phyloP scores from a whole-genome alignment of 2,113 vertebrate species.

The Scortum barcoo region DNA sequence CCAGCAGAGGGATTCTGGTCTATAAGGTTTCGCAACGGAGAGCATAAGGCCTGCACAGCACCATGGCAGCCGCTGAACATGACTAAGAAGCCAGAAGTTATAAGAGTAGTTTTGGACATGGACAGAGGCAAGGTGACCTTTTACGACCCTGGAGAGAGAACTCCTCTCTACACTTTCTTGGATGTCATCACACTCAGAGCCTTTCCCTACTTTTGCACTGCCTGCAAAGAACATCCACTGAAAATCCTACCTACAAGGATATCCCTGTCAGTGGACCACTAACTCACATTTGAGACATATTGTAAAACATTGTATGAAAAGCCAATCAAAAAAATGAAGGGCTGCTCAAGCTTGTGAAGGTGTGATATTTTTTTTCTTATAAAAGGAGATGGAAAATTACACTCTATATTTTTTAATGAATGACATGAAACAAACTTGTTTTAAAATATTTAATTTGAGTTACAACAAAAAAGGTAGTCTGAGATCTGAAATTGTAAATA shows the following conservation, averaged over 20 bases:
- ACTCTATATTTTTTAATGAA: conserved; percentile 21
- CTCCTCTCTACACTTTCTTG: conserved; percentile 82
- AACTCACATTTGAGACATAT: neutral
- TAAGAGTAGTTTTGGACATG: conserved; percentile 84
- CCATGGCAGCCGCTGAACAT: conserved; percentile 84
- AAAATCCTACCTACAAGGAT: conserved; percentile 76
- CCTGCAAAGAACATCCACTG: conserved; percentile 84
- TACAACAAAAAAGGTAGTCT: conserved; percentile 50
- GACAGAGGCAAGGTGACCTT: conserved; percentile 84
- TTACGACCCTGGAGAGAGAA: conserved; percentile 79
- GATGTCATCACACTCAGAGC: conserved; percentile 71
- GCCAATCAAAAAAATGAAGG: neutral
- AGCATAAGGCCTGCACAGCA: conserved; percentile 86
- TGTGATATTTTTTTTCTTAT: neutral
- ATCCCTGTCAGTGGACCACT: conserved; percentile 70
- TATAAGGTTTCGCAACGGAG: conserved; percentile 84
- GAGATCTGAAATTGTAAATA: conserved; percentile 45
- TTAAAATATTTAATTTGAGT: conserved; percentile 75
- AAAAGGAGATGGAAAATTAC: neutral
- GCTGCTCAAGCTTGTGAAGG: neutral
- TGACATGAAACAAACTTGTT: conserved; percentile 30
- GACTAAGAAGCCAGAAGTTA: conserved; percentile 71
- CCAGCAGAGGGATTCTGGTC: conserved; percentile 87
- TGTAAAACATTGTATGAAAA: neutral
- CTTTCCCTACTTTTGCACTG: conserved; percentile 85